Conservation (phyloP, 2,888 invertebrate species). For the Dasypogon diadema region DNA sequence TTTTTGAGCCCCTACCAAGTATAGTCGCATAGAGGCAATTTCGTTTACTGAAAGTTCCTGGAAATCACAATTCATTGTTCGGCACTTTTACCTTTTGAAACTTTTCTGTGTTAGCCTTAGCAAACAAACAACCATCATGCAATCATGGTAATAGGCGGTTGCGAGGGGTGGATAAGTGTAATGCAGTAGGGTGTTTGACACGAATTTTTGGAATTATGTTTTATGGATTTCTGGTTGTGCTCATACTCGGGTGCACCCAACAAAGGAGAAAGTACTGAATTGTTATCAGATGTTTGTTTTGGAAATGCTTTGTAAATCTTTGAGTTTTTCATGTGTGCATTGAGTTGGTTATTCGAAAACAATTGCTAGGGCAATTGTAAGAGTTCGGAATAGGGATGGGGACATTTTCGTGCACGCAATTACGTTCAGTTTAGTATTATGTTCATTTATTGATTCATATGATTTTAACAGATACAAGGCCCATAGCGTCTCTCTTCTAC, state of each 20-base stretch:
- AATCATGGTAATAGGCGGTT: constrained; percentile 5
- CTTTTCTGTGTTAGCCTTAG: background rate
- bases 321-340: too few species aligned
- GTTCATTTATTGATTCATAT: too few species aligned
- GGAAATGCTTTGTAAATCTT: too few species aligned
- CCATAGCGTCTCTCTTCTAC: too few species aligned
- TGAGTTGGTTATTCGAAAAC: too few species aligned
- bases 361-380: too few species aligned
- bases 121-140: background rate
- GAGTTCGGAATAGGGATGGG: too few species aligned
- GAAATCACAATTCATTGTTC: constrained; percentile 37
- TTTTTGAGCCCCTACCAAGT: background rate
- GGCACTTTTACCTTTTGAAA: constrained; percentile 20
- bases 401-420: too few species aligned
- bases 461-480: too few species aligned
- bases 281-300: too few species aligned
- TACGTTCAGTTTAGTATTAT: too few species aligned
- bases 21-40: constrained; percentile 26
- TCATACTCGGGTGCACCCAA: background rate
- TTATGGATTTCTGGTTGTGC: constrained; percentile 38
- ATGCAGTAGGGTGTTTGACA: background rate
- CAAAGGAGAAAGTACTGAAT: background rate
- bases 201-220: constrained; percentile 24
- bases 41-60: constrained; percentile 26
- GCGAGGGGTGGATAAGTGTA: background rate